Evolutionary conservation across 2,888 invertebrate species (phyloP), one percentile per base, ranked within the genome.

Genomic region (Masnerella sp.): DNA sequence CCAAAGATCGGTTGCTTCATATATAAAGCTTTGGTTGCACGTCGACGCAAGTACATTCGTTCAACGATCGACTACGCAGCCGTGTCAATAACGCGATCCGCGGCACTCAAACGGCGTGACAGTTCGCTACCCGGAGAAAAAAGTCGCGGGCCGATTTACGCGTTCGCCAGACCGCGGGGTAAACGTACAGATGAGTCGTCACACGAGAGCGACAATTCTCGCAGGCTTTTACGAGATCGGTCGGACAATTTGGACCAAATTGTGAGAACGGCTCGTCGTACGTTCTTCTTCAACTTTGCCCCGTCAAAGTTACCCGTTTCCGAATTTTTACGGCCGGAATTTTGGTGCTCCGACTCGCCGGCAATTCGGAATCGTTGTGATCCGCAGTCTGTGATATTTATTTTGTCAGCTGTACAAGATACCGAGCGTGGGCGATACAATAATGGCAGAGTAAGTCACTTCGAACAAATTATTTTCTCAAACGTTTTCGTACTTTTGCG

Each of bases 11-110:
- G 64, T 32, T 67, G 77, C 71, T 79, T 80, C 78, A 78, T 80
- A 81, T 84, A 84, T 84, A 84, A 84, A 82, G 79, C 81, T 79
- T 77, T 75, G 58, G 43, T 71, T 52, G 74, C 65, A 70, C 61
- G 74, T 74, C 74, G 71, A 45, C 75, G 78, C 70, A 73, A 82
- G 80, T 80, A 77, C 80, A 80, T 75, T 82, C 79, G 79, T 76
- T 78, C 49, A 52, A 59, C 77, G 78, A 76, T 59, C 69, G 61
- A 54, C 28, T 43, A 56, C 67, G 65, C 52, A 30, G 32, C 28
- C 42, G 73, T 69, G 32, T 59, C 43, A 47, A 59, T n/a, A 59
- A 28, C 62, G 54, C 18, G 64, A 51, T 51, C 42, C 30, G 56
- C 58, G 28, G 49, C 18, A 45, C 69, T 51, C 30, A 49, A 61